A percentile compares a stretch with the other conserved stretches of the same genome.
Evolutionary conservation across 2,888 invertebrate genomes (phyloP).

Genomic region (Chrysopilus asiliformis): DNA sequence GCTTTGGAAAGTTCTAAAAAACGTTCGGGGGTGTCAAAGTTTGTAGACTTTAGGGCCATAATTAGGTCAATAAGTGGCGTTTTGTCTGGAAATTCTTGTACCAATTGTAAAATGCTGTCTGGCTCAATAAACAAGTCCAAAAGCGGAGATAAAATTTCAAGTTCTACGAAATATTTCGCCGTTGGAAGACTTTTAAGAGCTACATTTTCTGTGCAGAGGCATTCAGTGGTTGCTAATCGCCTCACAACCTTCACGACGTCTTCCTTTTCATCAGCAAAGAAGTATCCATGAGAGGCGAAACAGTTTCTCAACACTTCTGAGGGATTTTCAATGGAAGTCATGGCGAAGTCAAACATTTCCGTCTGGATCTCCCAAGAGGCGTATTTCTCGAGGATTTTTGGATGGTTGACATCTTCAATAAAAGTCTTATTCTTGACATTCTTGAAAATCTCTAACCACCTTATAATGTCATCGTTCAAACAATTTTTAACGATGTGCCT

Average conservation of each 20-base stretch:
- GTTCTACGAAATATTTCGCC: slow-evolving; percentile 21
- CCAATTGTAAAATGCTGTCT: neutral
- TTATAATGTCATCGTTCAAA: slow-evolving; percentile 20
- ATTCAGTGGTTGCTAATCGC: slow-evolving; percentile 40
- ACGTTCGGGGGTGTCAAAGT: slow-evolving; percentile 1
- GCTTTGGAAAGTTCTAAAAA: slow-evolving; percentile 4
- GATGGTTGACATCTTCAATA: slow-evolving; percentile 3
- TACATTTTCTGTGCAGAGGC: slow-evolving; percentile 20
- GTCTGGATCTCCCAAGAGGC: slow-evolving; percentile 26
- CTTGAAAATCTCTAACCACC: slow-evolving; percentile 22
- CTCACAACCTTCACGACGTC: slow-evolving; percentile 44
- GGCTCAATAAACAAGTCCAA: slow-evolving; percentile 19
- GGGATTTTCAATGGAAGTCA: slow-evolving; percentile 20
- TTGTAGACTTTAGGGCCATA: slow-evolving; percentile 6
- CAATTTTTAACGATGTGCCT: slow-evolving; percentile 24
- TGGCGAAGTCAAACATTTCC: slow-evolving; percentile 28
- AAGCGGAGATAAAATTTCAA: slow-evolving; percentile 21
- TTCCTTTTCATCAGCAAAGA: slow-evolving; percentile 43
- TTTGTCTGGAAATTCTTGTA: slow-evolving; percentile 4
- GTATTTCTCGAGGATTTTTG: slow-evolving; percentile 21
- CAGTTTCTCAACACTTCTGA: slow-evolving; percentile 25
- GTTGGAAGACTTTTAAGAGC: slow-evolving; percentile 20
- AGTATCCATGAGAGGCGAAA: slow-evolving; percentile 42
- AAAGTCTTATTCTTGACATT: slow-evolving; percentile 1
- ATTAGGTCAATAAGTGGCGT: slow-evolving; percentile 7